Conservation (phyloP, 1,140 invertebrate species). For the Lethrus apterus region DNA sequence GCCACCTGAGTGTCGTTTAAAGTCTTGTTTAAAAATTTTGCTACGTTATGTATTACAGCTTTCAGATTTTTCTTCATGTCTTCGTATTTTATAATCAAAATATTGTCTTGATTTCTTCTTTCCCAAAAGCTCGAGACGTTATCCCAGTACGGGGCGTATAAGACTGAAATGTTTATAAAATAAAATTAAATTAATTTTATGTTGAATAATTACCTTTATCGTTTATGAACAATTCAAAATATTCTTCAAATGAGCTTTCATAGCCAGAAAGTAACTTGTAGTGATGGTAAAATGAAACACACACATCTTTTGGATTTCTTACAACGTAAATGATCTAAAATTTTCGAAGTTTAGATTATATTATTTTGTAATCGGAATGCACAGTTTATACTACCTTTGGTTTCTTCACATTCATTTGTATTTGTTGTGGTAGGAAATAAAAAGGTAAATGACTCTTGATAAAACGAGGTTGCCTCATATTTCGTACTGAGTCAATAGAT, state of each 20-base stretch:
- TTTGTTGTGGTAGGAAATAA: conserved; percentile 52
- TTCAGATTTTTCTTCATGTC: conserved; percentile 71
- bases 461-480: too few species aligned
- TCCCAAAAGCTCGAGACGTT: conserved; percentile 69
- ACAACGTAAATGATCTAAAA: conserved; percentile 69
- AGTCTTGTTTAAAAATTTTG: conserved; percentile 62
- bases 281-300: conserved; percentile 72
- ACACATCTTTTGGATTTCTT: conserved; percentile 74
- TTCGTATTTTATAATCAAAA: conserved; percentile 78
- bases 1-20: conserved; percentile 57
- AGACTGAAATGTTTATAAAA: too few species aligned
- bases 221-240: conserved; percentile 54
- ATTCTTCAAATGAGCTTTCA: conserved; percentile 54
- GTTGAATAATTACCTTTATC: conserved; percentile 42
- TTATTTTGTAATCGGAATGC: too few species aligned
- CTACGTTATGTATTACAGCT: conserved; percentile 56
- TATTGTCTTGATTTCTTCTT: conserved; percentile 61
- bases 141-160: conserved; percentile 31
- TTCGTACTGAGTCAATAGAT: too few species aligned
- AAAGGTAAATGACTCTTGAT: conserved; percentile 68
- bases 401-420: conserved; percentile 44
- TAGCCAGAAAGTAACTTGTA: conserved; percentile 52
- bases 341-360: conserved; percentile 13
- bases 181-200: too few species aligned
- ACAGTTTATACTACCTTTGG: too few species aligned